Evolutionary conservation across 2,113 vertebrate genomes (phyloP), one percentile per base, ranked within the genome.

Genomic region (Megaceryle maxima): DNA sequence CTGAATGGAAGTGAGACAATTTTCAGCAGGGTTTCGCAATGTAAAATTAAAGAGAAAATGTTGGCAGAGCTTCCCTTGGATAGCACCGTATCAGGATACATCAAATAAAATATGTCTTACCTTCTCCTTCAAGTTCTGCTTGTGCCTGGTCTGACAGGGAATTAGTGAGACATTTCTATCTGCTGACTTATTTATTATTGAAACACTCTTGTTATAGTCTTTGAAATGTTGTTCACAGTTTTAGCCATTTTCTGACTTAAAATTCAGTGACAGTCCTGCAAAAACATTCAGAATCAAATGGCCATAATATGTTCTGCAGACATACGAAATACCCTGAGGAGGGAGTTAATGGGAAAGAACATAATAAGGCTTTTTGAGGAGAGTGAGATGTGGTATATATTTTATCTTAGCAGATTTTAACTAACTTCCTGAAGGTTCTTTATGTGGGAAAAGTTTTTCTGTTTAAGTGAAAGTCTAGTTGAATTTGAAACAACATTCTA

Each of bases 231-330:
- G 66, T 90, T 95, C 95, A 90, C 37, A 93, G 82, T 63, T 89
- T 92, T 77, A 86, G 90, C 63, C 50, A 55, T 95, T 97, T 94
- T 94, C 92, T 95, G 86, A 92, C 88, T 96, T 94, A 92, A 92
- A 97, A 94, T 92, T 95, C 70, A 80, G 88, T 84, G 94, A 95
- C 76, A 92, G 78, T n/a, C 7, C 64, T 97, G 93, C 57, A 92
- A 94, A 98, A 91, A 75, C 87, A 92, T 94, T 96, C 88, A 92
- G 87, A 94, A 94, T 72, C 89, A 97, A 98, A 97, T 79, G 83
- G 86, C 90, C 91, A 35, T 94, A 89, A 97, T 97, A 89, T 92
- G 95, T 98, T 98, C 92, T 97, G 87, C 96, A 97, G 98, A 96
- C 97, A 91, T 57, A 89, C 64, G 81, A 97, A 97, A 97, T 94